Evolutionary conservation across 1,140 invertebrate genomes (phyloP).

Genomic region (Luehdorfia chinensis): DNA sequence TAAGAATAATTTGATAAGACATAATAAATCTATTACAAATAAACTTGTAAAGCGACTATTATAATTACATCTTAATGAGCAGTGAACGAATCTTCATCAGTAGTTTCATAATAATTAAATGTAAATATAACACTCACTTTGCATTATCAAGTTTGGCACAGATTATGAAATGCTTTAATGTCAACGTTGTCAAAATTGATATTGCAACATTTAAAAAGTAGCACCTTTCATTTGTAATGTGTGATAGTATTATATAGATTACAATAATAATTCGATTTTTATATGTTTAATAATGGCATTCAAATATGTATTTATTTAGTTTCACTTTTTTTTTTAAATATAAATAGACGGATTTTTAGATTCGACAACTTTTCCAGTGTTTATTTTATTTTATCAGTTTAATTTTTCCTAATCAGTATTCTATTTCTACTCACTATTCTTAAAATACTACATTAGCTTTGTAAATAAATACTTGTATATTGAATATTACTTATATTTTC

Average conservation of each 20-base stretch:
- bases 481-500: slow-evolving; percentile 66
- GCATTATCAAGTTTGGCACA: slow-evolving; percentile 4
- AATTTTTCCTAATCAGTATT: slow-evolving; percentile 51
- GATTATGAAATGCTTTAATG: slow-evolving; percentile 1
- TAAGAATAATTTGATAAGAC: no score
- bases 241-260: slow-evolving; percentile 46
- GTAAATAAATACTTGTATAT: slow-evolving; percentile 53
- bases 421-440: slow-evolving; percentile 41
- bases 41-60: no score
- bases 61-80: no score
- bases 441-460: slow-evolving; percentile 34
- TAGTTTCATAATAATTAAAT: slow-evolving; percentile 5
- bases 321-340: slow-evolving; percentile 29
- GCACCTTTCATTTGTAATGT: slow-evolving; percentile 17
- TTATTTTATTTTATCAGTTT: neutral
- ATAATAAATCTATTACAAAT: no score
- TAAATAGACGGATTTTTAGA: neutral
- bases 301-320: slow-evolving; percentile 27
- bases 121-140: slow-evolving; percentile 1
- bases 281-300: slow-evolving; percentile 19
- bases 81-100: no score
- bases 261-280: slow-evolving; percentile 26
- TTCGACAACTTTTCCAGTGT: neutral
- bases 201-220: slow-evolving; percentile 20
- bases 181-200: neutral